phyloP scores from a whole-genome alignment of 2,888 invertebrate genomes.

The Eristalinus aeneus region DNA sequence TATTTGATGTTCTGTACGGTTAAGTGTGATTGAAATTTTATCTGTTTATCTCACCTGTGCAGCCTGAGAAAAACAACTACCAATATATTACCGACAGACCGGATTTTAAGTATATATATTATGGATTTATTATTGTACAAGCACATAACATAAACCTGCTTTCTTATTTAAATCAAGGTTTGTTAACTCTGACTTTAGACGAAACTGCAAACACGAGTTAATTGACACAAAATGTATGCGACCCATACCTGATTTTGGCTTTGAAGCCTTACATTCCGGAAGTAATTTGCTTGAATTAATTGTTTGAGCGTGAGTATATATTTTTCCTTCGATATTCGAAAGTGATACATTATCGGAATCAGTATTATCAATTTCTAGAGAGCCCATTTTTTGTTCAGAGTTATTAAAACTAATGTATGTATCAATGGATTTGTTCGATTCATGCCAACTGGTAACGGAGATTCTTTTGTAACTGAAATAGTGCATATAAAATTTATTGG shows the following conservation, averaged over 20 bases:
- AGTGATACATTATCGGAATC: conserved; percentile 23
- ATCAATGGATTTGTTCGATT: conserved; percentile 29
- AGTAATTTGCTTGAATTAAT: conserved; percentile 27
- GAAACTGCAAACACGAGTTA: neutral
- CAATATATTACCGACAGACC: no score
- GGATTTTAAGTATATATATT: no score
- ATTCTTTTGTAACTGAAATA: conserved; percentile 29
- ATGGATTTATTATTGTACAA: no score
- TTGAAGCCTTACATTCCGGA: conserved; percentile 51
- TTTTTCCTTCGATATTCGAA: conserved; percentile 5
- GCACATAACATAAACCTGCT: no score
- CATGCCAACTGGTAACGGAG: conserved; percentile 24
- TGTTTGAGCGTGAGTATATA: conserved; percentile 27
- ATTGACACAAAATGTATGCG: neutral
- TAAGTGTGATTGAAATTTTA: no score
- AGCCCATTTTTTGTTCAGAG: conserved; percentile 38
- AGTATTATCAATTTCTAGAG: conserved; percentile 44
- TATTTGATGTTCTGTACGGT: no score
- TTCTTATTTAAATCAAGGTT: no score
- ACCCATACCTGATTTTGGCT: conserved; percentile 44
- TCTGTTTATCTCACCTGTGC: no score
- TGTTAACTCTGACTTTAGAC: no score
- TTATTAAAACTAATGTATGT: conserved; percentile 39
- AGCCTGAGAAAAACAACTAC: no score
- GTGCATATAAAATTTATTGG: conserved; percentile 36